These are phyloP conservation scores for Rhyacophila evoluta DNA, from an alignment of 2,888 invertebrate species.

Conservation along the genomic window DNA sequence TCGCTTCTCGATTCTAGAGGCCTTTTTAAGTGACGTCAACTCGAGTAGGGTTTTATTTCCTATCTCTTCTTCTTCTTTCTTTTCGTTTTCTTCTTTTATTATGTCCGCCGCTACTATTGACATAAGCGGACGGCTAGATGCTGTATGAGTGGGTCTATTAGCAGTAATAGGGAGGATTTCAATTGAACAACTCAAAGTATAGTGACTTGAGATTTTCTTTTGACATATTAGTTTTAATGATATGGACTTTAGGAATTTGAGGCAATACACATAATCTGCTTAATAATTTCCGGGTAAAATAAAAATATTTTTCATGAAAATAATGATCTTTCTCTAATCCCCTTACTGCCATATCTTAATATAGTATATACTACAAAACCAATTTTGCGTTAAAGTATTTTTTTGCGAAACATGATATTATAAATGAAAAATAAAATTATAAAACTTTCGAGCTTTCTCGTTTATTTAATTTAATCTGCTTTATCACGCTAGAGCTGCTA, in stretches of 20 bases:
- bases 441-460: too few species aligned
- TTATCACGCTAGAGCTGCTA: too few species aligned
- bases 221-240: background rate
- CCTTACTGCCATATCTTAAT: too few species aligned
- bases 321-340: too few species aligned
- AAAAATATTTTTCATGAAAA: too few species aligned
- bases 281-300: too few species aligned
- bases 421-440: too few species aligned
- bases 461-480: too few species aligned
- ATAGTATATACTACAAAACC: too few species aligned
- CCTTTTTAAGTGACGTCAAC: slow-evolving; percentile 31
- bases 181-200: background rate
- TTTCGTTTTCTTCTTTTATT: slow-evolving; percentile 25
- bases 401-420: too few species aligned
- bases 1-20: background rate
- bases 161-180: background rate
- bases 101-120: slow-evolving; percentile 20
- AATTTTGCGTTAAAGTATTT: too few species aligned
- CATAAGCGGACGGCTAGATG: background rate
- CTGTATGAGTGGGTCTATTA: slow-evolving; percentile 19
- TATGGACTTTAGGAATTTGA: background rate
- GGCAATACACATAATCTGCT: too few species aligned
- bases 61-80: background rate
- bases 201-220: background rate
- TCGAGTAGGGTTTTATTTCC: slow-evolving; percentile 18